Evolutionary conservation across 2,797 vertebrate species (phyloP).

Genomic region (Lacerta agilis): DNA sequence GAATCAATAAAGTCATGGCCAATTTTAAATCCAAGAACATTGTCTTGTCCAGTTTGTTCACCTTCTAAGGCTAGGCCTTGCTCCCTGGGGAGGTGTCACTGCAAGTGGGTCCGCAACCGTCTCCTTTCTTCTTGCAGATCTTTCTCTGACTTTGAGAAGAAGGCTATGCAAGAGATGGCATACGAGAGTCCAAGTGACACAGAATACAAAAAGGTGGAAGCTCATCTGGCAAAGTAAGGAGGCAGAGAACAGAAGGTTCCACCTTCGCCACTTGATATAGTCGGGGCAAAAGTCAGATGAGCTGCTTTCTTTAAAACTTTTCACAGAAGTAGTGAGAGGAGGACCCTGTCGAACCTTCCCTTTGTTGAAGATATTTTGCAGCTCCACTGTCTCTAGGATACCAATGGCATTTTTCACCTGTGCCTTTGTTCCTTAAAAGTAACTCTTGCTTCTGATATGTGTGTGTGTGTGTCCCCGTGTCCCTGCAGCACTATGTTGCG

Average conservation of each 20-base stretch:
- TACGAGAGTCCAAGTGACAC: background rate
- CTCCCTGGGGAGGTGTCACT: background rate
- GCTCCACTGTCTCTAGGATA: background rate
- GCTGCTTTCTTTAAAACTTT: background rate
- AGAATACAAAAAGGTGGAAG: slow-evolving; percentile 5
- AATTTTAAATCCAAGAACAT: too few species aligned
- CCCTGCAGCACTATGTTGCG: background rate
- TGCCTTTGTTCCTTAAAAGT: background rate
- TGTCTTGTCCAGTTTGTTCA: too few species aligned
- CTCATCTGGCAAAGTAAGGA: slow-evolving; percentile 20
- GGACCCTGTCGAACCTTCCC: background rate
- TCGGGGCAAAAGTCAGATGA: background rate
- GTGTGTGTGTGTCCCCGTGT: too few species aligned
- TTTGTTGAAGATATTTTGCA: background rate
- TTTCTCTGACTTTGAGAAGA: slow-evolving; percentile 49
- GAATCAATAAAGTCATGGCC: too few species aligned
- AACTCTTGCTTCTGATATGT: background rate
- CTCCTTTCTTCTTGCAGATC: slow-evolving; percentile 55
- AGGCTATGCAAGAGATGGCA: slow-evolving; percentile 30
- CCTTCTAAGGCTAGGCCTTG: background rate
- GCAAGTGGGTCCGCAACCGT: background rate
- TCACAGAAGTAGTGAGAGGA: background rate
- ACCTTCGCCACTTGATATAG: background rate
- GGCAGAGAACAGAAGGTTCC: background rate
- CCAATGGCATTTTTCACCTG: background rate